Evolutionary conservation across 2,797 vertebrate species (phyloP).

Genomic region (Echiichthys vipera): DNA sequence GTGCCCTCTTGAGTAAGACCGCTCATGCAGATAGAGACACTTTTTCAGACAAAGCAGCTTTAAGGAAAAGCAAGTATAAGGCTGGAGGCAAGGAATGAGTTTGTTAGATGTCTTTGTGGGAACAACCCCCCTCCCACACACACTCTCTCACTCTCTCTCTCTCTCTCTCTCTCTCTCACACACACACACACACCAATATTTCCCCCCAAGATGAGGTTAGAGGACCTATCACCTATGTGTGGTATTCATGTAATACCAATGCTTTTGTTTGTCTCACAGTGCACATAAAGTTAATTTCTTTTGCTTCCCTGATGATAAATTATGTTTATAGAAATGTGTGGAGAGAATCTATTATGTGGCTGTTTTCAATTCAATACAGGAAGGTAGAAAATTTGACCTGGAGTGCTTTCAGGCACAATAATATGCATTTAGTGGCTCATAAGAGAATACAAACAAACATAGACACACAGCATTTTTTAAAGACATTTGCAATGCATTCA

Average conservation of each 20-base stretch:
- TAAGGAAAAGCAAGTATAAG: constrained; percentile 17
- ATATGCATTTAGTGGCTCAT: constrained; percentile 65
- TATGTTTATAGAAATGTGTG: constrained; percentile 63
- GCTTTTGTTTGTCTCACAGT: constrained; percentile 58
- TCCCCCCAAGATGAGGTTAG: constrained; percentile 52
- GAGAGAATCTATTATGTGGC: constrained; percentile 61
- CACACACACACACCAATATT: too few relatives aligned
- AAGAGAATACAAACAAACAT: constrained; percentile 57
- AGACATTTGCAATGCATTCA: constrained; percentile 25
- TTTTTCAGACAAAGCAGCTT: constrained; percentile 8
- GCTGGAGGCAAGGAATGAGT: constrained; percentile 11
- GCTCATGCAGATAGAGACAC: constrained; percentile 29
- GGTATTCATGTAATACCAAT: constrained; percentile 49
- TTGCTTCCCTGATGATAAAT: constrained; percentile 70
- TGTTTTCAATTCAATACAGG: constrained; percentile 65
- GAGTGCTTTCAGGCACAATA: constrained; percentile 53
- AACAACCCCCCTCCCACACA: background rate
- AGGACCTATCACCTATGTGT: constrained; percentile 43
- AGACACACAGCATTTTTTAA: constrained; percentile 12
- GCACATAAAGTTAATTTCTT: constrained; percentile 59
- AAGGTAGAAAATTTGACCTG: constrained; percentile 53
- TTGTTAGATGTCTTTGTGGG: constrained; percentile 19
- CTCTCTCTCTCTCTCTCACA: too few relatives aligned
- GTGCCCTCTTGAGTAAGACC: constrained; percentile 34
- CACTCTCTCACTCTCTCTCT: too few relatives aligned